Percentiles rank a stretch among this genome's conserved stretches.
Evolutionary conservation across 2,113 vertebrate genomes (phyloP).

Genomic region (Eurystomus gularis): DNA sequence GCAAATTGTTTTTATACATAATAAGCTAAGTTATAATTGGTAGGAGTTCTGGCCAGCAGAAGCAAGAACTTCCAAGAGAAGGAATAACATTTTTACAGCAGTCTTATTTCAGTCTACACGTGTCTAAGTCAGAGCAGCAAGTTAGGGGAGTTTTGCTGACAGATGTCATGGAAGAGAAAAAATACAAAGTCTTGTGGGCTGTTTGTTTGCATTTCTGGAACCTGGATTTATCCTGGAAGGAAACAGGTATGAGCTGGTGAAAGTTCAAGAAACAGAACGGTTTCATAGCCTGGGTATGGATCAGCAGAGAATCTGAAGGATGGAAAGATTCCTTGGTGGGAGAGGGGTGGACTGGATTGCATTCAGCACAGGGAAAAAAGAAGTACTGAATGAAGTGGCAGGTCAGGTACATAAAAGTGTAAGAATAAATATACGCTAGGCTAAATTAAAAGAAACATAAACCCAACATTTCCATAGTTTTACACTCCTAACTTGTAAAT

Average conservation of each 20-base stretch:
- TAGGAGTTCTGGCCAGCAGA: background rate
- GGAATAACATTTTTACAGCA: background rate
- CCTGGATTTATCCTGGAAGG: slow-evolving; percentile 2
- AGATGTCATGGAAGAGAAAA: background rate
- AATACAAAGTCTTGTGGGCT: background rate
- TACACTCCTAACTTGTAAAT: background rate
- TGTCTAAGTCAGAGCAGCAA: slow-evolving; percentile 1
- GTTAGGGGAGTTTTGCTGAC: background rate
- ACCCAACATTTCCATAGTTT: background rate
- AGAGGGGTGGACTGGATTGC: background rate
- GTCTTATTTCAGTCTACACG: background rate
- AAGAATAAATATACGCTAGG: background rate
- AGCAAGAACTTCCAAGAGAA: background rate
- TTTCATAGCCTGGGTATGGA: background rate
- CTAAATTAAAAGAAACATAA: background rate
- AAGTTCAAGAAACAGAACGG: slow-evolving; percentile 8
- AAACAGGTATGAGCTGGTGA: background rate
- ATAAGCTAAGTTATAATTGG: background rate
- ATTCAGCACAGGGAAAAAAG: background rate
- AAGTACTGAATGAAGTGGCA: background rate
- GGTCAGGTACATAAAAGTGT: background rate
- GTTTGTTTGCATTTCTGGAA: slow-evolving; percentile 32
- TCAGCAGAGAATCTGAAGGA: background rate
- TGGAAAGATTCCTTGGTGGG: background rate
- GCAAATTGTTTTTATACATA: background rate